phyloP scores from a whole-genome alignment of 2,113 vertebrate genomes.

The Dicrurus megarhynchus region DNA sequence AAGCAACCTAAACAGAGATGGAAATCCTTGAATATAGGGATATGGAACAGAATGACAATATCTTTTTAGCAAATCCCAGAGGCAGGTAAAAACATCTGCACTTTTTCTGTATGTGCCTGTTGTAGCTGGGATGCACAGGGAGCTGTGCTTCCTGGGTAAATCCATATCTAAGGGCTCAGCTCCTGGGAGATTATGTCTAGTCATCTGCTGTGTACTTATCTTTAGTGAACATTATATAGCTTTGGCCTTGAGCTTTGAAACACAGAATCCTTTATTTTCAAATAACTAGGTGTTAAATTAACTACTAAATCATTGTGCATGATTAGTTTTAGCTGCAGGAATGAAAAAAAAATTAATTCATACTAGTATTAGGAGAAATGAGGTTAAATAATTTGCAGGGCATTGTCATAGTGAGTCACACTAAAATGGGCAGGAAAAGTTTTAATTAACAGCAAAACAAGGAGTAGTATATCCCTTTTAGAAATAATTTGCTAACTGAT shows the following conservation, averaged over 20 bases:
- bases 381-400: background rate
- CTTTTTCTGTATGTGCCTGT: background rate
- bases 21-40: background rate
- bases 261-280: background rate
- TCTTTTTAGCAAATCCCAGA: background rate
- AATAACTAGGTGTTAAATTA: background rate
- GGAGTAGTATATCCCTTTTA: background rate
- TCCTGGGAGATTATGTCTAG: background rate
- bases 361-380: background rate
- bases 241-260: slow-evolving; percentile 1
- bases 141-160: background rate
- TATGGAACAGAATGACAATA: background rate
- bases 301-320: background rate
- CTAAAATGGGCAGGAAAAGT: background rate
- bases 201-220: background rate
- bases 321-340: background rate
- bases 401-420: background rate
- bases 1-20: slow-evolving; percentile 69
- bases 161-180: background rate
- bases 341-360: background rate
- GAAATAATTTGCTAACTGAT: slow-evolving; percentile 37
- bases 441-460: slow-evolving; percentile 28
- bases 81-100: background rate
- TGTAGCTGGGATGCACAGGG: background rate
- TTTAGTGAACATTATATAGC: background rate